These are phyloP conservation scores for Scaptomyza montana DNA, from an alignment of 1,140 invertebrate genomes.

Conservation along the genomic window DNA sequence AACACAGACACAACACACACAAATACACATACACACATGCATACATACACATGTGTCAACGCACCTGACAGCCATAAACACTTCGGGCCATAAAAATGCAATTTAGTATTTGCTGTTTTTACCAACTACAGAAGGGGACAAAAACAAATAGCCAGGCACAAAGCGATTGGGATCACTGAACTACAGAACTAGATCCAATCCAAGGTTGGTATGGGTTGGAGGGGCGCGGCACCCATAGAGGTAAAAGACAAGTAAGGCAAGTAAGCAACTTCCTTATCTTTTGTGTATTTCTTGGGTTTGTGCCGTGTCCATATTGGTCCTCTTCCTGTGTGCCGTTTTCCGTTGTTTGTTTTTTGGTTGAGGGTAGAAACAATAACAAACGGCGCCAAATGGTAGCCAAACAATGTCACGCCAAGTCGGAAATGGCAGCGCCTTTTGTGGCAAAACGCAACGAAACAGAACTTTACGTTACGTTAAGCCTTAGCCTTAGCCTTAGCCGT, in stretches of 20 bases:
- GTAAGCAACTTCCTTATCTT: conserved; percentile 55
- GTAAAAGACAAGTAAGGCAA: conserved; percentile 16
- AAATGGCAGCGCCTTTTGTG: conserved; percentile 51
- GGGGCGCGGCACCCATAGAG: conserved; percentile 3
- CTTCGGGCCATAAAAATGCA: conserved; percentile 68
- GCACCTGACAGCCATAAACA: conserved; percentile 34
- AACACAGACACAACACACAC: conserved; percentile 1
- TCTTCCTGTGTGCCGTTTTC: conserved; percentile 46
- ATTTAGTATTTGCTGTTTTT: conserved; percentile 62
- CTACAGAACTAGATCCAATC: conserved; percentile 32
- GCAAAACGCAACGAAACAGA: conserved; percentile 26
- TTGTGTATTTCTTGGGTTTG: conserved; percentile 23
- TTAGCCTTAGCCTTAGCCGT: too few species aligned
- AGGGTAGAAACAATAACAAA: conserved; percentile 57
- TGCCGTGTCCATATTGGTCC: conserved; percentile 17
- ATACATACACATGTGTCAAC: not conserved
- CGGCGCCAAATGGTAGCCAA: conserved; percentile 61
- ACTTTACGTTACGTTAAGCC: conserved; percentile 1
- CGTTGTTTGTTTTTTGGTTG: conserved; percentile 62
- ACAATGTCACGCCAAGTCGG: conserved; percentile 59
- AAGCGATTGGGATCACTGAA: conserved; percentile 58
- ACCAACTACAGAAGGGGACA: conserved; percentile 31
- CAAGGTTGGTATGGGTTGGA: not conserved
- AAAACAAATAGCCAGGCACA: conserved; percentile 41
- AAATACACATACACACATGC: not conserved